Evolutionary conservation across 2,888 invertebrate genomes (phyloP).

Genomic region (Acrobasis suavella): DNA sequence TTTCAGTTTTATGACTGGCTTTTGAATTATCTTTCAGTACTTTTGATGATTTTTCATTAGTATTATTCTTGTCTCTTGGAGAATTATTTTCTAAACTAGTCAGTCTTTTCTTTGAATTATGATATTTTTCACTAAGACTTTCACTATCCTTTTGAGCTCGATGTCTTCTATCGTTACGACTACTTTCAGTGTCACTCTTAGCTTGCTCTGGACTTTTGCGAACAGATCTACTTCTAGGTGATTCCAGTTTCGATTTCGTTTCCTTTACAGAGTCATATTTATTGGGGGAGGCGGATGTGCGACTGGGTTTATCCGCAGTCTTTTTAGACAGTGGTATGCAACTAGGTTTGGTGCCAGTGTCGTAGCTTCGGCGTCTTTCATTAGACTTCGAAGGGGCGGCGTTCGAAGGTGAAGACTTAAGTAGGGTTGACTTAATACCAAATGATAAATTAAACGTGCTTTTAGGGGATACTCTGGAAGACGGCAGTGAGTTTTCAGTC

Average conservation of each 20-base stretch:
- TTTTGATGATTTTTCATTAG: slow-evolving; percentile 63
- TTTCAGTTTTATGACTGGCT: slow-evolving; percentile 51
- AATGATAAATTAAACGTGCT: slow-evolving; percentile 64
- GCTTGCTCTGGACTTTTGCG: slow-evolving; percentile 70
- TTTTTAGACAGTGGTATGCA: slow-evolving; percentile 73
- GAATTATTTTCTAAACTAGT: slow-evolving; percentile 79
- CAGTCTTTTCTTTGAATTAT: slow-evolving; percentile 82
- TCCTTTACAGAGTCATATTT: slow-evolving; percentile 65
- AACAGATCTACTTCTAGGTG: slow-evolving; percentile 51
- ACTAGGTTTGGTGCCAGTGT: slow-evolving; percentile 64
- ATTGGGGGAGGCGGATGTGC: slow-evolving; percentile 61
- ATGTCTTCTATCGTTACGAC: slow-evolving; percentile 70
- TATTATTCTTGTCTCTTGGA: slow-evolving; percentile 66
- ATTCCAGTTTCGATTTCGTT: slow-evolving; percentile 58
- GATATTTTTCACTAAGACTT: slow-evolving; percentile 79
- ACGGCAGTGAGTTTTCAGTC: slow-evolving; percentile 75
- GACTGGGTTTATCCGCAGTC: slow-evolving; percentile 55
- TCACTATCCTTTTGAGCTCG: slow-evolving; percentile 78
- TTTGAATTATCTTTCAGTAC: slow-evolving; percentile 57
- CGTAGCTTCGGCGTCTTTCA: slow-evolving; percentile 66
- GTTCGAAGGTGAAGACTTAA: slow-evolving; percentile 53
- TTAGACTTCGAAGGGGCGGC: slow-evolving; percentile 51
- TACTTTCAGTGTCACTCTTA: slow-evolving; percentile 69
- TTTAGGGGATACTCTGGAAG: slow-evolving; percentile 76
- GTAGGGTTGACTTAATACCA: slow-evolving; percentile 61